Conservation (phyloP, 2,797 vertebrate species). For the Halcyon chelicuti region DNA sequence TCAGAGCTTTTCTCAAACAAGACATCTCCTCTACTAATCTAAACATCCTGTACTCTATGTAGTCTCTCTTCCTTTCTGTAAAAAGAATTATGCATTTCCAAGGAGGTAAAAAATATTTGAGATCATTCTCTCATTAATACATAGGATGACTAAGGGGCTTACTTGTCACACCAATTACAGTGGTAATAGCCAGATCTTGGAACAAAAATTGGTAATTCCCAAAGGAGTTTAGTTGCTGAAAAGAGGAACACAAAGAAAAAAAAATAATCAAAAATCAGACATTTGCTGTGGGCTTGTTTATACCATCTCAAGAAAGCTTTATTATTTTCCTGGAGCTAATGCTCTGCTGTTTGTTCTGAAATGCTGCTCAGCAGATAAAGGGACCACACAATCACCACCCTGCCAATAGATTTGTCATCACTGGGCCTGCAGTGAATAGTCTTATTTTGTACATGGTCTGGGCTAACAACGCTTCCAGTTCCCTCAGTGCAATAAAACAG, state of each 20-base stretch:
- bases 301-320: accelerated
- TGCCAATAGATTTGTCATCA: not conserved
- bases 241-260: conserved; percentile 42
- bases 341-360: not conserved
- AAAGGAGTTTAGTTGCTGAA: conserved; percentile 80
- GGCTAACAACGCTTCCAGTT: not conserved
- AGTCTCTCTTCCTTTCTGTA: not conserved
- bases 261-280: not conserved
- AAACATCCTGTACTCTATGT: not conserved
- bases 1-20: not conserved
- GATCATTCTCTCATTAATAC: not conserved
- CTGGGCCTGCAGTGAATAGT: not conserved
- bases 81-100: not conserved
- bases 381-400: not conserved
- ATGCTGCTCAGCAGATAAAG: not conserved
- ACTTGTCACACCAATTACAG: conserved; percentile 84
- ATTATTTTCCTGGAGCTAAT: not conserved
- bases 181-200: conserved; percentile 84
- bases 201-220: conserved; percentile 85
- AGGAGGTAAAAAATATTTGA: not conserved
- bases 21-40: not conserved
- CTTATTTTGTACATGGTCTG: not conserved
- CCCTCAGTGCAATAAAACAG: not conserved
- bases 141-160: conserved; percentile 62
- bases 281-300: not conserved